Conservation (phyloP, 1,140 invertebrate genomes). For the Plutomurus gul region DNA sequence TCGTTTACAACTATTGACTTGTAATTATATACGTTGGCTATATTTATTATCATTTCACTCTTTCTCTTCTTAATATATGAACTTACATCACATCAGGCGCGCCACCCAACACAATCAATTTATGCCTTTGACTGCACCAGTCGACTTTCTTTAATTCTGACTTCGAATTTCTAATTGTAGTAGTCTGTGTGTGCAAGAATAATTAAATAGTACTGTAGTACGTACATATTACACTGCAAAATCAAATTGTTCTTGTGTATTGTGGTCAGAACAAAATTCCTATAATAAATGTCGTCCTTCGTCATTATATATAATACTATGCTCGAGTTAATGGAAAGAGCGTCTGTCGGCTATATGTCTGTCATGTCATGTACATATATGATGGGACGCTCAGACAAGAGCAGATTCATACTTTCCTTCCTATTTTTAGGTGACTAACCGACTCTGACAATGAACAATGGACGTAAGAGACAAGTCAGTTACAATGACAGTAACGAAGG, state of each 20-base stretch:
- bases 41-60: conserved; percentile 2
- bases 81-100: conserved; percentile 23
- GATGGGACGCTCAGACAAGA: too few species aligned
- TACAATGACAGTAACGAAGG: conserved; percentile 3
- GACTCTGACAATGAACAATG: not conserved
- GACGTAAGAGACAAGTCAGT: not conserved
- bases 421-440: not conserved
- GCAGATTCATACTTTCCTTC: conserved; percentile 17
- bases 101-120: conserved; percentile 13
- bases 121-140: not conserved
- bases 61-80: conserved; percentile 6
- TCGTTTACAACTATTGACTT: not conserved
- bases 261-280: too few species aligned
- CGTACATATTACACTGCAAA: too few species aligned
- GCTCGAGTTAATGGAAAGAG: too few species aligned
- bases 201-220: too few species aligned
- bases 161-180: not conserved
- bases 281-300: too few species aligned
- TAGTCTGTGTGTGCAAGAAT: too few species aligned
- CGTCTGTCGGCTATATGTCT: too few species aligned
- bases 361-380: too few species aligned
- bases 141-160: not conserved
- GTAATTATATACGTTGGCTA: not conserved
- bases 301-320: too few species aligned
- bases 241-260: too few species aligned